A percentile compares a stretch with the other conserved stretches of the same genome.
Evolutionary conservation across 1,140 invertebrate species (phyloP).

Genomic region (Leucophenga varia): DNA sequence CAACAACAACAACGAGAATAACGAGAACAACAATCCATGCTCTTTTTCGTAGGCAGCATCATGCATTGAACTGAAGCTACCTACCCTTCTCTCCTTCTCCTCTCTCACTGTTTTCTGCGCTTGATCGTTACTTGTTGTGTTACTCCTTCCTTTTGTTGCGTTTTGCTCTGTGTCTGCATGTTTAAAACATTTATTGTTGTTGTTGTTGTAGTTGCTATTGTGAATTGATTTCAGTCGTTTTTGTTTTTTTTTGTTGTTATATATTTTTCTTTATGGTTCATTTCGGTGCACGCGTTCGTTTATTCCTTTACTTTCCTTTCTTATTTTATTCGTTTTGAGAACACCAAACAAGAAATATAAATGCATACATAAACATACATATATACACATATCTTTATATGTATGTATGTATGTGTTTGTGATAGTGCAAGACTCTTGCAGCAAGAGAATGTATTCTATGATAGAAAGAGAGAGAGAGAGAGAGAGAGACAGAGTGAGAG

Average conservation of each 20-base stretch:
- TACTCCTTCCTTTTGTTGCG: conserved; percentile 20
- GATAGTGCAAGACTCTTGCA: no score
- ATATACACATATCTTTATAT: no score
- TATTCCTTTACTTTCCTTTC: no score
- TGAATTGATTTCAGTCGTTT: no score
- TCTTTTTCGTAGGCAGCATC: no score
- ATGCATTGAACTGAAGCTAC: no score
- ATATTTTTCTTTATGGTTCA: no score
- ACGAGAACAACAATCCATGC: conserved; percentile 21
- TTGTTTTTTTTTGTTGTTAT: no score
- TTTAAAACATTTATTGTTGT: neutral
- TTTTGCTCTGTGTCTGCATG: conserved; percentile 14
- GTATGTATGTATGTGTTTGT: no score
- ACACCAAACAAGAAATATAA: no score
- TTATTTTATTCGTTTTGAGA: no score
- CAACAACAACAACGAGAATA: conserved; percentile 6
- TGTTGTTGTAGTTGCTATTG: neutral
- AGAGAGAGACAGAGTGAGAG: neutral
- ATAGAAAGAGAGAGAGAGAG: neutral
- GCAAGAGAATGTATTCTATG: conserved; percentile 6
- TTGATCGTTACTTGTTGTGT: neutral
- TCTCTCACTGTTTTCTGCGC: neutral
- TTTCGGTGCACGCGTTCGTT: neutral
- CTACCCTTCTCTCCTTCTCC: neutral
- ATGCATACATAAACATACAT: no score